Evolutionary conservation across 2,113 vertebrate species (phyloP).

Genomic region (Rhinoptilus africanus): DNA sequence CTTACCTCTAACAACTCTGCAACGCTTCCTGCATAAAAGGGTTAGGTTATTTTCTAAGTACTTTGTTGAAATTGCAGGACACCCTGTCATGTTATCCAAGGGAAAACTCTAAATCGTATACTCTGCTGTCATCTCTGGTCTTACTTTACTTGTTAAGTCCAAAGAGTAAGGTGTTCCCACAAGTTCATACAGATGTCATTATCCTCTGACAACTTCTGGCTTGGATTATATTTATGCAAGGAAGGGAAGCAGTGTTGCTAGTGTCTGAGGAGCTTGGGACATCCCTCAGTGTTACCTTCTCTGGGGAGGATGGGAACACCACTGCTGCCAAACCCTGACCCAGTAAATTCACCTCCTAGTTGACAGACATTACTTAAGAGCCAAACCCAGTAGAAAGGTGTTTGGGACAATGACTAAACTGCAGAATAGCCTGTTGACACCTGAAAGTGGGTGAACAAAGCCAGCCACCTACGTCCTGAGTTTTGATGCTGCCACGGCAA

Average conservation of each 20-base stretch:
- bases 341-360: background rate
- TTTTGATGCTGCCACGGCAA: background rate
- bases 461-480: background rate
- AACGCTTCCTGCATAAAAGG: background rate
- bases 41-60: background rate
- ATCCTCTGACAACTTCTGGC: background rate
- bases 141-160: background rate
- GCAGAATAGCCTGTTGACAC: background rate
- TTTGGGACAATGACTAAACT: background rate
- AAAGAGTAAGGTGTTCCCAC: background rate
- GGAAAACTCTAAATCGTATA: background rate
- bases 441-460: background rate
- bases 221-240: background rate
- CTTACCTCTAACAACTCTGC: background rate
- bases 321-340: background rate
- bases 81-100: background rate
- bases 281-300: background rate
- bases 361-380: background rate
- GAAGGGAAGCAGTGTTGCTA: background rate
- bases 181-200: background rate
- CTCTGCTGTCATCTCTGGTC: background rate
- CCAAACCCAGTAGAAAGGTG: background rate
- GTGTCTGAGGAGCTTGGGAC: background rate
- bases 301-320: background rate
- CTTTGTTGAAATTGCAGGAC: background rate